phyloP scores from a whole-genome alignment of 2,113 vertebrate species.

The Scophthalmus maximus region DNA sequence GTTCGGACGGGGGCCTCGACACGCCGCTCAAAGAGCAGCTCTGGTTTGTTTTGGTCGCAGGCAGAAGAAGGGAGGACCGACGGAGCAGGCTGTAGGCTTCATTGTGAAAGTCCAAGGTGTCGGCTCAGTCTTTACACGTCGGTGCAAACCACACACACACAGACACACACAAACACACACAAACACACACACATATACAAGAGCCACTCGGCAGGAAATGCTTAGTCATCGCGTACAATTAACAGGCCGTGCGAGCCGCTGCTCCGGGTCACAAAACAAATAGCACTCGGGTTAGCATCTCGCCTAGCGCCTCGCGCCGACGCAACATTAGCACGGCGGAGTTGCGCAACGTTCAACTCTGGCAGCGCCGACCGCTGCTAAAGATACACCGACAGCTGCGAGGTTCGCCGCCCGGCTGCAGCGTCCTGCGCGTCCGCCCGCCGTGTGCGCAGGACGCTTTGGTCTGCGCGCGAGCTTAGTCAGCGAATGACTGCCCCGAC shows the following conservation, averaged over 20 bases:
- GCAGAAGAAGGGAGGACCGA: slow-evolving; percentile 3
- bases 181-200: not conserved
- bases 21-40: slow-evolving; percentile 16
- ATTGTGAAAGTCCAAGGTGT: slow-evolving; percentile 61
- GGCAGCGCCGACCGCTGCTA: not conserved
- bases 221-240: slow-evolving; percentile 24
- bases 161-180: slow-evolving; percentile 1
- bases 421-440: not conserved
- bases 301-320: not conserved
- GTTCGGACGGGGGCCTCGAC: slow-evolving; percentile 12
- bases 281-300: not conserved
- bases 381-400: not conserved
- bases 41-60: slow-evolving; percentile 60
- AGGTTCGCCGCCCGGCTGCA: not conserved
- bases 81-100: slow-evolving; percentile 43
- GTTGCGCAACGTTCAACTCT: slow-evolving; percentile 29
- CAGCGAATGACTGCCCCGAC: slow-evolving; percentile 72
- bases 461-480: slow-evolving; percentile 65
- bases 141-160: slow-evolving; percentile 19
- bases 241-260: too few relatives aligned
- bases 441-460: slow-evolving; percentile 46
- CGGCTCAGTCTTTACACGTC: slow-evolving; percentile 59
- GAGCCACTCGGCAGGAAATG: not conserved
- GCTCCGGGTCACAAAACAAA: not conserved
- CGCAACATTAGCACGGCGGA: slow-evolving; percentile 12